Evolutionary conservation across 1,140 invertebrate genomes (phyloP), one percentile per base, ranked within the genome.

Genomic region (Heliconius melpomene): DNA sequence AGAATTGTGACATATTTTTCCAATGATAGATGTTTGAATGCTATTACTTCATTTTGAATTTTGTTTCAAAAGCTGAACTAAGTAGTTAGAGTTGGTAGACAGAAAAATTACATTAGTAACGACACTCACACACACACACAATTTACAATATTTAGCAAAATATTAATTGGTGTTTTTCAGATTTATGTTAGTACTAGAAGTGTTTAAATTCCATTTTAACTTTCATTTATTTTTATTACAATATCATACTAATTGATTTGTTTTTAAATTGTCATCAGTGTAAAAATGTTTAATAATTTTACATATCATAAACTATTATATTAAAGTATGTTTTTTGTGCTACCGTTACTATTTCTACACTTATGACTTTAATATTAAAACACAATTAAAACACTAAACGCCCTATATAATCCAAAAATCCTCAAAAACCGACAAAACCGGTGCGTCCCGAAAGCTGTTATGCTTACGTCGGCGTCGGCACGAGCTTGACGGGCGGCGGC

Each of bases 401-500:
- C 18, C 18, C 54, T 66, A 66, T 16, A 3, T 66, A 26, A 26
- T 46, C 11, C 1, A 66, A 57, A 77, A 77, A 29, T 20, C 3
- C 18, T 77, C 20, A 77, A 77, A 76, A 77, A 77, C 75, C 60
- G 38, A 40, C 26, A 66, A 77, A 75, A 60, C 38, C 5, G 16
- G 23, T n/a, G 13, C 23, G 66, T 29, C 60, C 46, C 60, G 57
- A 77, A 71, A 70, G 60, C 32, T 77, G 18, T 38, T 85, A 84
- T 87, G 87, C 93, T 96, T 96, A 96, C 96, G 96, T 95, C 89
- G 96, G 96, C 85, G 96, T 96, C 81, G 95, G 95, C 92, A 96
- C 96, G 95, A 97, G 95, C 95, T 96, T 97, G 94, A 97, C 96
- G 87, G 96, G 96, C 91, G 96, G 96, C 86, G 96, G 96, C 94